These are phyloP conservation scores for Eubasilissa regina DNA, from an alignment of 1,140 invertebrate genomes.

Conservation along the genomic window DNA sequence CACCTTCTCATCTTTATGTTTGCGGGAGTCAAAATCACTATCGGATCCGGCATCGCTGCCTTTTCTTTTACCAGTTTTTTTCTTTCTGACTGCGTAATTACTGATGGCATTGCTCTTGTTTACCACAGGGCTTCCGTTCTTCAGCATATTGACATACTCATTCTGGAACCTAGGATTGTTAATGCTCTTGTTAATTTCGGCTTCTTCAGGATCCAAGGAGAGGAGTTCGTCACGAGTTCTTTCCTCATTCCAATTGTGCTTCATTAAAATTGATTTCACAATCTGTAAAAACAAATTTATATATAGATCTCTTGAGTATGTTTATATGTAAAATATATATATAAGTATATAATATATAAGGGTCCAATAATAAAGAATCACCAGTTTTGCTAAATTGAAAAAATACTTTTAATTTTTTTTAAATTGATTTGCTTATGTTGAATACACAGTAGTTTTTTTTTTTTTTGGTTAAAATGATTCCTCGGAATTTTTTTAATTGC, in stretches of 20 bases:
- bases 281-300: slow-evolving; percentile 61
- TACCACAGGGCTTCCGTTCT: not conserved
- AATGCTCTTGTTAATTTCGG: slow-evolving; percentile 61
- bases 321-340: too few relatives aligned
- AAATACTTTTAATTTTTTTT: too few relatives aligned
- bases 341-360: too few relatives aligned
- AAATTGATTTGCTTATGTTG: too few relatives aligned
- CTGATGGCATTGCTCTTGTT: slow-evolving; percentile 15
- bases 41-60: slow-evolving; percentile 47
- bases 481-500: too few relatives aligned
- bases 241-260: slow-evolving; percentile 70
- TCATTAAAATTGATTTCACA: slow-evolving; percentile 67
- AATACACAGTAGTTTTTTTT: too few relatives aligned
- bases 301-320: too few relatives aligned
- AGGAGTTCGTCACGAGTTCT: slow-evolving; percentile 68
- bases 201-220: slow-evolving; percentile 67
- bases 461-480: too few relatives aligned
- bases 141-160: slow-evolving; percentile 37
- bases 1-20: slow-evolving; percentile 53
- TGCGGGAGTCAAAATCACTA: slow-evolving; percentile 50
- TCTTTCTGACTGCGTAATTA: slow-evolving; percentile 16
- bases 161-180: slow-evolving; percentile 22
- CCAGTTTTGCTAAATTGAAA: too few relatives aligned
- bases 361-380: too few relatives aligned
- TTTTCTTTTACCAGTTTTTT: slow-evolving; percentile 38